Base-by-base conservation (phyloP, 1,140 invertebrate genomes). In the Anastrepha ludens region DNA sequence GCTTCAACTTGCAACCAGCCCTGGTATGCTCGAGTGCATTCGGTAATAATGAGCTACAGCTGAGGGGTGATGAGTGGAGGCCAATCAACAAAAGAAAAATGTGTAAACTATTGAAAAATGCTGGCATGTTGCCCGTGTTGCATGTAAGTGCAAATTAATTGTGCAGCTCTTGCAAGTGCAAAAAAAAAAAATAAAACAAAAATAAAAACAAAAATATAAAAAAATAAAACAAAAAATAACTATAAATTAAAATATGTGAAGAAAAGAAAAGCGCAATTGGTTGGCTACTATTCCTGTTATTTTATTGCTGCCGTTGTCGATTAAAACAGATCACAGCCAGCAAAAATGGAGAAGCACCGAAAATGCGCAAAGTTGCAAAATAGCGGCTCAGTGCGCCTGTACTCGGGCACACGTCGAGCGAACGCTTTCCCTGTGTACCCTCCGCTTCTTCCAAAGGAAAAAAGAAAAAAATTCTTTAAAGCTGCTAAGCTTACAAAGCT, bases 131-230 rank as follows among this genome's bases (percentile, higher is more conserved):
- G 39, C 44, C 67, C 67, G 41, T 74, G 67, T 74, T 74, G 67
- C 67, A 74, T 15, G 64, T 74, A 74, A 74, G 67, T 41, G 67
- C 67, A 7, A 74, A 47, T 74, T 74, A 74, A 74, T 74, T 74
- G 41, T 47, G 65, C 41, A 70, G 65, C 65, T 70, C 9, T 17
- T 70, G 67, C 64, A 13, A 39, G 20, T 67, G 8, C 11, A 55
- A 11, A 67, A 39, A 67, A 11, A 3, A 9, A 13, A 20, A 8
- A 29, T 29, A 67, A 11, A 13, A 67, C 39, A 67, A 67, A n/a
- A 67, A 67, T 67, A 67, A 67, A 67, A 29, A 11, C 8, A 39
- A 67, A 67, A 29, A 67, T 39, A 29, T 67, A 29, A 11, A 1
- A 9, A 29, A 4, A n/a, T 29, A 29, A 29, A 13, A 20, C 9